Evolutionary conservation across 2,888 invertebrate genomes (phyloP).

Genomic region (Isoperla grammatica): DNA sequence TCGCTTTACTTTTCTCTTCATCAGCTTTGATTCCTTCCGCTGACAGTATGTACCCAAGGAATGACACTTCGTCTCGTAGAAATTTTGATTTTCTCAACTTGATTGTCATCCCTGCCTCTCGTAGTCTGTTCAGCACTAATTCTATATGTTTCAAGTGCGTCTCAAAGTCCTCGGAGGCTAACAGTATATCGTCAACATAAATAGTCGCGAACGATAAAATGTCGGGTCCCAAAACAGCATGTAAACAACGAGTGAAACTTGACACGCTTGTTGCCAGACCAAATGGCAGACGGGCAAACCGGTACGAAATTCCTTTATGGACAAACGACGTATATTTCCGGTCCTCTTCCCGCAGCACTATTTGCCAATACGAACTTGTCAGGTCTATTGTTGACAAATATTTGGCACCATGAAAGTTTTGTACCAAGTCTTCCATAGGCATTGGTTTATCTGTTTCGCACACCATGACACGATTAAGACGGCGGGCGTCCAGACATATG

Average conservation of each 20-base stretch:
- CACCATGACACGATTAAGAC: slow-evolving; percentile 25
- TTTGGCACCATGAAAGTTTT: slow-evolving; percentile 2
- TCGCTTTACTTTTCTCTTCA: neutral
- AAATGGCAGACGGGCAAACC: slow-evolving; percentile 28
- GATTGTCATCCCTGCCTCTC: neutral
- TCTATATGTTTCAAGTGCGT: neutral
- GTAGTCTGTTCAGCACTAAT: neutral
- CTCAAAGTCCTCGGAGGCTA: neutral
- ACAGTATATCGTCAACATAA: neutral
- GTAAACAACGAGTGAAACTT: neutral
- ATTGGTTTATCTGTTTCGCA: slow-evolving; percentile 26
- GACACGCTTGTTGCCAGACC: slow-evolving; percentile 11
- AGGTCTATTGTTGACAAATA: slow-evolving; percentile 26
- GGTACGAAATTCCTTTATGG: slow-evolving; percentile 20
- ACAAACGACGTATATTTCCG: slow-evolving; percentile 31
- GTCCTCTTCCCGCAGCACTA: slow-evolving; percentile 23
- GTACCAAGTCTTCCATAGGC: slow-evolving; percentile 25
- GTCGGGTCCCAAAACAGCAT: neutral
- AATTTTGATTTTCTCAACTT: slow-evolving; percentile 6
- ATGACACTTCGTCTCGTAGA: neutral
- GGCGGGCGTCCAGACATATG: slow-evolving; percentile 25
- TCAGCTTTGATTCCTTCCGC: neutral
- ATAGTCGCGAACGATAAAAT: neutral
- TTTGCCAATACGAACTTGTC: slow-evolving; percentile 28
- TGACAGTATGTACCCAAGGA: neutral